These are phyloP conservation scores for Aphelinus atriplicis DNA, from an alignment of 1,140 invertebrate genomes.

Conservation along the genomic window DNA sequence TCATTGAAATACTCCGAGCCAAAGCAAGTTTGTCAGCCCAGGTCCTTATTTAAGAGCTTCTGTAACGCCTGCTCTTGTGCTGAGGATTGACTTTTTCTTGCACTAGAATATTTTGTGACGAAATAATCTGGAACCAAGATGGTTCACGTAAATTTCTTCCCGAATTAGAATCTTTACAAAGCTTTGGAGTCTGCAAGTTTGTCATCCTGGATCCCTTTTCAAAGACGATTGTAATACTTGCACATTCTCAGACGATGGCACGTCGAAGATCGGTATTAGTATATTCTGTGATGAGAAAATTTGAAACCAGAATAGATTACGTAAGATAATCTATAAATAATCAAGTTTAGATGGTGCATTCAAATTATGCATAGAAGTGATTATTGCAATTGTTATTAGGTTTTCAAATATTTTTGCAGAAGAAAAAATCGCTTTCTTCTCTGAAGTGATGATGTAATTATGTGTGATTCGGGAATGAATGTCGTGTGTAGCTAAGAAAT, in stretches of 20 bases:
- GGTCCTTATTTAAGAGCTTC: too few relatives aligned
- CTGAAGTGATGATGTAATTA: too few relatives aligned
- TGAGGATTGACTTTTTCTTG: background rate
- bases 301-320: background rate
- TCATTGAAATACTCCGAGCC: too few relatives aligned
- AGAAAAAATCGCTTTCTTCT: too few relatives aligned
- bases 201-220: background rate
- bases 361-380: background rate
- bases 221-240: slow-evolving; percentile 10
- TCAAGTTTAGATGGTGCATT: background rate
- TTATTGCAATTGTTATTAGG: too few relatives aligned
- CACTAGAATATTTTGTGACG: slow-evolving; percentile 2
- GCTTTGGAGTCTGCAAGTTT: background rate
- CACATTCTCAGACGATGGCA: background rate
- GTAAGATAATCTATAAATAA: too few relatives aligned
- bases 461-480: too few relatives aligned
- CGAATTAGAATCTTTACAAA: background rate
- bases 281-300: slow-evolving; percentile 1
- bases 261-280: background rate
- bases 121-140: background rate
- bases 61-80: too few relatives aligned
- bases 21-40: too few relatives aligned
- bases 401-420: too few relatives aligned
- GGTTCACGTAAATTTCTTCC: background rate
- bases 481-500: background rate